Evolutionary conservation across 1,140 invertebrate species (phyloP), one percentile per base, ranked within the genome.

Genomic region (Drosophila saltans): DNA sequence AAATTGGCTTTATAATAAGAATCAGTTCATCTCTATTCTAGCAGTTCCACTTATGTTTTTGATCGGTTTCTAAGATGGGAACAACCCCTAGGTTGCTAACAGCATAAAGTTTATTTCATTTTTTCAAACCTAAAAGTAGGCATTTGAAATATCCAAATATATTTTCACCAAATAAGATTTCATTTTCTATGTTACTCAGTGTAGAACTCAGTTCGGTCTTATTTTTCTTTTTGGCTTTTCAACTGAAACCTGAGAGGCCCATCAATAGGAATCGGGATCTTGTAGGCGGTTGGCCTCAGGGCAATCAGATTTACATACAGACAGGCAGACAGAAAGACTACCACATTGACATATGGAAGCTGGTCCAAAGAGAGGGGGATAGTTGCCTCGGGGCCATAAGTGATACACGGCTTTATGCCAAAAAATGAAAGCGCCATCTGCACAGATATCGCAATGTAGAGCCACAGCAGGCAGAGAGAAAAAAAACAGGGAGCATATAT

Each of bases 371-470:
- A 11, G 5, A 21, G 58, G 21, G 11, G 45, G 36, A 63, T 48
- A 48, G 63, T n/a, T 41, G 68, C 83, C 69, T 33, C 33, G 55
- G 72, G 83, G 30, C 70, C 68, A 80, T 72, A 80, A 69, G 80
- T 71, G 80, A 77, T 72, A 86, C 83, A 88, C 59, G 76, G 65
- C 76, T 80, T 80, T 74, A 83, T 80, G 83, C 72, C 83, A 86
- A 88, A 86, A 88, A 88, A 72, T 73, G 72, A 82, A 81, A 77
- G 63, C 83, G 61, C 67, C 48, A 33, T n/a, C 67, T 45, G 60
- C 71, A 75, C 60, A 79, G 66, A 71, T 66, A 55, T 64, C 36
- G 33, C 40, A n/a, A 65, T 59, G 69, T 39, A 21, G 61, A 11
- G 16, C 55, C 65, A 66, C 41, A 83, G 69, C 57, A 58, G 33